Conservation (phyloP, 2,797 vertebrate species). For the Sphenopsis melanotis region DNA sequence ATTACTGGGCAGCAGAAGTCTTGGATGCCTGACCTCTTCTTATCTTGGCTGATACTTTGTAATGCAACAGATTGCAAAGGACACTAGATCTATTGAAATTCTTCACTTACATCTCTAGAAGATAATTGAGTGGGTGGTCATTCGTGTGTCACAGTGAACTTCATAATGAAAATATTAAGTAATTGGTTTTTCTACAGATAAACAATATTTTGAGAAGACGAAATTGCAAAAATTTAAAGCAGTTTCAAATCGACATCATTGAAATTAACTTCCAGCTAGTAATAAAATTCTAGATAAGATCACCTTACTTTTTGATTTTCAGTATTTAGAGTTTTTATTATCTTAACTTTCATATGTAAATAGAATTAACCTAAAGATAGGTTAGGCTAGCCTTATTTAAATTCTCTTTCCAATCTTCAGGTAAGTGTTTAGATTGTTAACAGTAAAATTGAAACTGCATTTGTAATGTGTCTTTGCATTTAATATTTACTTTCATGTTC, state of each 20-base stretch:
- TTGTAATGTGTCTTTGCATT: not conserved
- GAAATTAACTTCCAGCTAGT: not conserved
- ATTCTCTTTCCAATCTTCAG: not conserved
- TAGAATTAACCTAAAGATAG: not conserved
- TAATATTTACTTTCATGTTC: not conserved
- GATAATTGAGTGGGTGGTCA: not conserved
- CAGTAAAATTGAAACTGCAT: not conserved
- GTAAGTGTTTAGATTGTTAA: not conserved
- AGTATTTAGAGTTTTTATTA: not conserved
- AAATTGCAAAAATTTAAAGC: not conserved
- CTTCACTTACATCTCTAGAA: not conserved
- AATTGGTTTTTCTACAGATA: slow-evolving; percentile 24
- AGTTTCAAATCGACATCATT: not conserved
- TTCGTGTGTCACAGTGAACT: not conserved
- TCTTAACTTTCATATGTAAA: not conserved
- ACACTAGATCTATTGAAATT: not conserved
- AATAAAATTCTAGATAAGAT: not conserved
- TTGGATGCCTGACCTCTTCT: not conserved
- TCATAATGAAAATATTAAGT: not conserved
- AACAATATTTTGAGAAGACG: not conserved
- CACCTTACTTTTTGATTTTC: not conserved
- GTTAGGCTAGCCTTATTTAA: not conserved
- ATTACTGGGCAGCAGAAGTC: not conserved
- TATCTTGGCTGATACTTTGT: not conserved
- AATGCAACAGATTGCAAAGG: not conserved